Evolutionary conservation across 1,140 invertebrate species (phyloP), one percentile per base, ranked within the genome.

Genomic region (Mycetomoellerius zeteki): DNA sequence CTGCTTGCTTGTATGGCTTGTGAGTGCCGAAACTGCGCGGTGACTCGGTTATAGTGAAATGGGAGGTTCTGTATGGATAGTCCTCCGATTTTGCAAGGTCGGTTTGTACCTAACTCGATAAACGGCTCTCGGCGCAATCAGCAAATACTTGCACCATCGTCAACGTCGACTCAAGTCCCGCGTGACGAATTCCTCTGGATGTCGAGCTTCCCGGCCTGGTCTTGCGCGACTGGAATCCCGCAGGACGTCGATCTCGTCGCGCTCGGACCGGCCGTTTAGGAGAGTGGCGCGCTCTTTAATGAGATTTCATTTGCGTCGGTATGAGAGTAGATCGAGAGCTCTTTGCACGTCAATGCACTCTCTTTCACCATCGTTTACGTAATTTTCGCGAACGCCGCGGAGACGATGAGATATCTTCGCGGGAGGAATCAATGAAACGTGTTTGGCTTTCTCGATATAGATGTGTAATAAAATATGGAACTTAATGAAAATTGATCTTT

Each of bases 51-150:
- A 19, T 37, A 71, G 47, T 8, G 27, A 16, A 64, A 60, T 50
- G 3, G 60, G 7, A 24, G 33, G 37, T 75, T n/a, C 14, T 56
- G 33, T 69, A 27, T 52, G 54, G 52, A 56, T 82, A 62, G n/a
- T 54, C 27, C 33, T 1, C 0, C 81, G 56, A 87, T 60, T 62
- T 84, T 71, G 86, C 65, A 82, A 89, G 88, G 87, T 89, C 77
- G 64, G 89, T 89, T 89, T 89, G 88, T 77, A 78, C 86, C 85
- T 89, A 90, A 89, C 76, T 89, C 72, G 88, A 90, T 86, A 85
- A 50, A 86, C 62, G 8, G 62, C 72, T 69, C 67, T 56, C 64
- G 65, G 84, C 71, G 87, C 88, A 86, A 90, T 90, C 89, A 84
- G 89, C 88, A 89, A 90, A 87, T 90, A 90, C 72, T 84, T 75